phyloP scores from a whole-genome alignment of 2,888 invertebrate species.

The Pterobdella sp. region DNA sequence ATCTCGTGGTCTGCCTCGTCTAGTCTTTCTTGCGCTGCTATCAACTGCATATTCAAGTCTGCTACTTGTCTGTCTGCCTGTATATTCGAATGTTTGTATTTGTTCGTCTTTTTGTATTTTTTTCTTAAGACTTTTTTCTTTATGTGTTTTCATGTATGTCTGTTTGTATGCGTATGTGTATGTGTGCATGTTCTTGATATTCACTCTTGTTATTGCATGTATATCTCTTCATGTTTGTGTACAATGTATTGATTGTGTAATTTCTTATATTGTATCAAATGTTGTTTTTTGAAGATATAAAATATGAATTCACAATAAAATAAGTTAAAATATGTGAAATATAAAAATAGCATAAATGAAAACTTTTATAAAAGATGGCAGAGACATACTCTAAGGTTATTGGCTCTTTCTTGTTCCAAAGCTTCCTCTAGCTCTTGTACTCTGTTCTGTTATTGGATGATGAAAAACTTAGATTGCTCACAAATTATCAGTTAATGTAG shows the following conservation, averaged over 20 bases:
- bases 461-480: too few relatives aligned
- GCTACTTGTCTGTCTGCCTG: conserved; percentile 23
- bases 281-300: too few relatives aligned
- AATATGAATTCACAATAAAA: not conserved
- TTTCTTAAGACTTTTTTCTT: conserved; percentile 11
- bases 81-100: conserved; percentile 27
- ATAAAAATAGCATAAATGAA: too few relatives aligned
- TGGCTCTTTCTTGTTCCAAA: conserved; percentile 23
- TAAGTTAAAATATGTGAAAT: too few relatives aligned
- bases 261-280: too few relatives aligned
- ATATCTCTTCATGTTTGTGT: too few relatives aligned
- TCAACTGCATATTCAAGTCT: conserved; percentile 24
- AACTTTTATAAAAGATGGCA: too few relatives aligned
- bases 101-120: conserved; percentile 25
- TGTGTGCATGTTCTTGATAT: conserved; percentile 25
- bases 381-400: conserved; percentile 10
- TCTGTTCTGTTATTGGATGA: conserved; percentile 19
- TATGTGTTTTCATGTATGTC: conserved; percentile 29
- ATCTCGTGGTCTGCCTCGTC: conserved; percentile 29
- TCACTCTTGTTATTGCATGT: too few relatives aligned
- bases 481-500: too few relatives aligned
- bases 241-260: too few relatives aligned
- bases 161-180: conserved; percentile 28
- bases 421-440: conserved; percentile 25
- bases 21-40: conserved; percentile 27